Evolutionary conservation across 2,888 invertebrate species (phyloP), one percentile per base, ranked within the genome.

Genomic region (Metopia argyrocephala): DNA sequence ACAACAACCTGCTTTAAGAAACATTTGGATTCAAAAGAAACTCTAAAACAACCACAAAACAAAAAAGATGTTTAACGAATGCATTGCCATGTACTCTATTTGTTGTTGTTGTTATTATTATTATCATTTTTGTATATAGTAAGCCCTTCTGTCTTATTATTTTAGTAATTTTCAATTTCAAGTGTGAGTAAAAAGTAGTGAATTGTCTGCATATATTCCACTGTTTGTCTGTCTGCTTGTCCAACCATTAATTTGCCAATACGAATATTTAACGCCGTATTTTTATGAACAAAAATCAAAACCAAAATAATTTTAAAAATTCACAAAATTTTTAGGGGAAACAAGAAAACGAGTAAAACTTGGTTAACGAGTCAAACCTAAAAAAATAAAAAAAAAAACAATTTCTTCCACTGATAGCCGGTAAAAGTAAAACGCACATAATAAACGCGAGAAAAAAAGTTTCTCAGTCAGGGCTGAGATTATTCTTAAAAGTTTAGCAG

Each of bases 1-100:
- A 68, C n/a, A n/a, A 83, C 84, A 85, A 83, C 83, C 84, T 84
- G 85, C 84, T 76, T 79, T 78, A 38, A n/a, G n/a, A n/a, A 38
- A 38, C 65, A 76, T 65, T 69, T 82, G 64, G 61, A 65, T 57
- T 74, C 56, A 69, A 38, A 62, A 54, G 62, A 76, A 68, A 45
- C 45, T 52, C 75, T 78, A 83, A 83, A 68, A 70, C 68, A 70
- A 31, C 2, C 12, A 12, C 31, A 31, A 38, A 38, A 38, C 15
- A 9, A 38, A 12, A 38, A 38, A 38, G 12, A 38, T 6, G 15
- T 38, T 12, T 15, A 4, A 38, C 38, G 38, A 38, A 38, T 38
- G 38, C 38, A 59, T 59, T 5, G 7, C 31, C 31, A 15, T 46
- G 50, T 46, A 20, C 45, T 12, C 45, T 28, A 61, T 0, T 31